Evolutionary conservation across 1,140 invertebrate genomes (phyloP).

Genomic region (Trichonephila clavata): DNA sequence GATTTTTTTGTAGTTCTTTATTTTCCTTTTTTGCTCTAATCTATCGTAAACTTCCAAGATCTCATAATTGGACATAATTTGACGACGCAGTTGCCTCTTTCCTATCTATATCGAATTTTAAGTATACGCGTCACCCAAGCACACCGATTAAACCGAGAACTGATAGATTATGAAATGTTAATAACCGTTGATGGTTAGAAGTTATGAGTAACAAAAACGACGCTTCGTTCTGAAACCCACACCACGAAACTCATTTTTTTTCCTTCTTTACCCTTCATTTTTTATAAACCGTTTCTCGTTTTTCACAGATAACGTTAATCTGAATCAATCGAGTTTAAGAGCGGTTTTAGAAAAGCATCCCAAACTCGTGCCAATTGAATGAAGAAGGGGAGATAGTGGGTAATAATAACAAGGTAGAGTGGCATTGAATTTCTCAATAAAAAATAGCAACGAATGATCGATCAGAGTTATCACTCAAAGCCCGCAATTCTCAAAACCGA

Average conservation of each 20-base stretch:
- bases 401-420: background rate
- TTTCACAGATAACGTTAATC: conserved; percentile 24
- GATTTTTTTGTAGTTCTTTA: conserved; percentile 12
- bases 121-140: conserved; percentile 20
- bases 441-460: conserved; percentile 47
- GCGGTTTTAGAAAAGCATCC: background rate
- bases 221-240: background rate
- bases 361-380: conserved; percentile 1
- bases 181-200: conserved; percentile 30
- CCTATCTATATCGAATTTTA: conserved; percentile 37
- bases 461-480: conserved; percentile 29
- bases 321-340: conserved; percentile 30
- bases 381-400: background rate
- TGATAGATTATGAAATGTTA: conserved; percentile 63
- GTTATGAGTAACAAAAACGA: conserved; percentile 23
- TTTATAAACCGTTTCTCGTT: background rate
- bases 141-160: conserved; percentile 29
- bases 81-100: conserved; percentile 23
- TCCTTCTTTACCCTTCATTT: background rate
- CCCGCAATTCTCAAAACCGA: background rate
- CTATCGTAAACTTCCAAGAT: conserved; percentile 42
- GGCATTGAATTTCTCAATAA: conserved; percentile 17
- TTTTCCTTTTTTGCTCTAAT: conserved; percentile 11
- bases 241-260: conserved; percentile 22
- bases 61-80: conserved; percentile 57